Evolutionary conservation across 2,888 invertebrate species (phyloP), one percentile per base, ranked within the genome.

Genomic region (Cephus rjabovi): DNA sequence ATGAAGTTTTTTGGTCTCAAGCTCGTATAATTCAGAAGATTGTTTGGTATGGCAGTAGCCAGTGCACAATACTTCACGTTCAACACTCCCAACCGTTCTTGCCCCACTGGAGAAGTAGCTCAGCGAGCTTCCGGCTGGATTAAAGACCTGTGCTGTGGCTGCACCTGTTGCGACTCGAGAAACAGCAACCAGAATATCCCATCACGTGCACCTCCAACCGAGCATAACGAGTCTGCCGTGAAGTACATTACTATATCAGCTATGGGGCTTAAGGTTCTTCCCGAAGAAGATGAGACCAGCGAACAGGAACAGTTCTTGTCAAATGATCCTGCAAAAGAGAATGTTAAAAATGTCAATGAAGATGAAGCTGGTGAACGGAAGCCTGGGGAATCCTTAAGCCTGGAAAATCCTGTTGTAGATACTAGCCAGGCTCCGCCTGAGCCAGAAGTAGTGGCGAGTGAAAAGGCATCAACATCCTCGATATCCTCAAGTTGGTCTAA

Each of bases 61-160:
- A 33, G 71, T 73, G 77, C 76, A 68, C 76, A 81, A 77, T 87
- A 87, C 33, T 83, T 83, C 33, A 85, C 83, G 75, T 86, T 87
- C 81, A 83, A 86, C 56, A 80, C 76, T 73, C 75, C 83, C 4
- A 77, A 81, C 75, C 77, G 79, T 75, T 79, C 83, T 6, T 83
- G 82, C 77, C 77, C 80, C 11, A 74, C 31, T 30, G 75, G 76
- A 70, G 75, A 84, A 81, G 80, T 84, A 69, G 79, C 80, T 71
- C 85, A 81, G 83, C 83, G 81, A 34, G 76, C 80, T 70, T 81
- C 82, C n/a, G 78, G 71, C 75, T 83, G 83, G 79, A 77, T 85
- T 12, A 69, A 71, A 83, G 86, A 75, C 12, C 88, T 84, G 68
- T 86, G 87, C 33, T 85, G 82, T 75, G 70, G 78, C 33, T 79